A percentile compares a stretch with the other conserved stretches of the same genome.
phyloP scores from a whole-genome alignment of 2,113 vertebrate genomes.

The Stigmatopora nigra region DNA sequence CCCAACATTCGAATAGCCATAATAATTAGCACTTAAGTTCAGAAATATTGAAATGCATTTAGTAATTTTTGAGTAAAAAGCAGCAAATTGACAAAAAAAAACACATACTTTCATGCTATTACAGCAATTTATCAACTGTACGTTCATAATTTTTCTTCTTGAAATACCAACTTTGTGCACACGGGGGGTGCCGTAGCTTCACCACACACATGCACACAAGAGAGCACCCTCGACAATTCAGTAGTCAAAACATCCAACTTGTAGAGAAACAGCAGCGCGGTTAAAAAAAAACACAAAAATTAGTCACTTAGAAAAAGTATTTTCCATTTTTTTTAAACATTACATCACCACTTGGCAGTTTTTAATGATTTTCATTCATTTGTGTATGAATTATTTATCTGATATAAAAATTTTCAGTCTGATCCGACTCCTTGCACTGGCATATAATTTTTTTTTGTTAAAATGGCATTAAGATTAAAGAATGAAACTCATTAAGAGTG shows the following conservation, averaged over 20 bases:
- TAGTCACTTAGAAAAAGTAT: background rate
- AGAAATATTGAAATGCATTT: slow-evolving; percentile 34
- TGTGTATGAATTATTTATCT: too few species aligned
- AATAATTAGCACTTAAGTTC: slow-evolving; percentile 36
- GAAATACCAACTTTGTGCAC: slow-evolving; percentile 28
- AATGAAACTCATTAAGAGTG: background rate
- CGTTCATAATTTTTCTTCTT: background rate
- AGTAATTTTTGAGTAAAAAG: slow-evolving; percentile 4
- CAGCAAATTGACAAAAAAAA: background rate
- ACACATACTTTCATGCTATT: slow-evolving; percentile 19
- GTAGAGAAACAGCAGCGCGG: slow-evolving; percentile 15
- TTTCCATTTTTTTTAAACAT: too few species aligned
- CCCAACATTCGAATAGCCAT: slow-evolving; percentile 19
- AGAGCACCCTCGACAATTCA: slow-evolving; percentile 20
- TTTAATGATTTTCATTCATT: too few species aligned
- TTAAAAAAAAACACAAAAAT: background rate
- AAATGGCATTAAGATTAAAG: background rate
- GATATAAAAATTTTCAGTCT: too few species aligned
- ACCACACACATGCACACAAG: background rate
- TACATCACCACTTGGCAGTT: too few species aligned
- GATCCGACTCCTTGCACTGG: too few species aligned
- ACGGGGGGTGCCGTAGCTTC: slow-evolving; percentile 43
- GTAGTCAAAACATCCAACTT: slow-evolving; percentile 30
- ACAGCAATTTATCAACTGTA: slow-evolving; percentile 13
- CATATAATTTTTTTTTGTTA: too few species aligned